Base-by-base conservation (phyloP, 2,797 vertebrate species). In the Micropoecilia bifurca region DNA sequence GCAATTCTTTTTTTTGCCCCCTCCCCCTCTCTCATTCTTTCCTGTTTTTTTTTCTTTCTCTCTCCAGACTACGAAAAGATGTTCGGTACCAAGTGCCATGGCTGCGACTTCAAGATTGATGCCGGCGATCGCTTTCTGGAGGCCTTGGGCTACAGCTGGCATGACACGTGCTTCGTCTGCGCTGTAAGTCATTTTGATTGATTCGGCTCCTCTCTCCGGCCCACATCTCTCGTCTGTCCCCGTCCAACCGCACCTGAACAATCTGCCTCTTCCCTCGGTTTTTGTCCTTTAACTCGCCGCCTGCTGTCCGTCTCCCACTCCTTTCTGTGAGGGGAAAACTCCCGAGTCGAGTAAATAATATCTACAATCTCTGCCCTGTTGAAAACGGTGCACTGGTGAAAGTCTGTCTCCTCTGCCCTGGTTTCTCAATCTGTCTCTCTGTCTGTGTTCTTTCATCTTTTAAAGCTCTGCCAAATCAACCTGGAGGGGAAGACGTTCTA, bases 401-500 rank as follows among this genome's bases (percentile, higher is more conserved):
- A 71, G 87, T 86, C 77, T 89, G 85, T 83, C 76, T 76, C 0
- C 80, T 82, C 72, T 84, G 80, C 53, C 73, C 73, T 73, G 77
- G 63, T 88, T 87, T 85, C 74, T 69, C 77, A 77, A 81, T 90
- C 89, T 83, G 76, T 84, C 82, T 85, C 73, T 75, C 82, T 82
- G 47, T 89, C 85, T 83, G 83, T 85, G 89, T 92, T 73, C 87
- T 92, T 88, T 80, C 85, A 93, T 94, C 73, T 87, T 87, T 80
- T 93, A 83, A 92, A 99, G 99, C 97, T 99, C 93, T 99, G 99
- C 96, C 98, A 99, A 90, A 96, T 97, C 93, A 99, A 99, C 95
- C 94, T 99, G 95, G 99, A 99, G 97, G 99, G 99, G 90, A 99
- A 99, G 96, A 99, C 99, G 0, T 99, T 99, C 96, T 99, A 97